Evolutionary conservation across 2,888 invertebrate genomes (phyloP).

Genomic region (Calameuta filiformis): DNA sequence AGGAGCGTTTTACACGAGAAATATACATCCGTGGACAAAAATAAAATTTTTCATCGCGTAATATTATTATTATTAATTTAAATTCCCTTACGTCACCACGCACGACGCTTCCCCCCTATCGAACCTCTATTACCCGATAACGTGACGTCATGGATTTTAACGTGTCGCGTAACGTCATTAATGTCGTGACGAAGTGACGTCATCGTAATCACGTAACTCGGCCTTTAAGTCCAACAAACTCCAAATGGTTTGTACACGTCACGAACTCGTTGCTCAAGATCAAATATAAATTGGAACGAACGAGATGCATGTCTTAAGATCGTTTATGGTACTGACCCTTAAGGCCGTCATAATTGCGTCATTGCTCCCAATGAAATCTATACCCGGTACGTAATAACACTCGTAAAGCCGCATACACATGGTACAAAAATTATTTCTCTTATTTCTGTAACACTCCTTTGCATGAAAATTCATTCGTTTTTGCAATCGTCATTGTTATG

Average conservation of each 20-base stretch:
- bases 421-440: not conserved
- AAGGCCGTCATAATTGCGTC: not conserved
- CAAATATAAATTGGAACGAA: not conserved
- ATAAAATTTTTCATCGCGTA: not conserved
- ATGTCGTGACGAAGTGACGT: not conserved
- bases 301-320: not conserved
- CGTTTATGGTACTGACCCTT: not conserved
- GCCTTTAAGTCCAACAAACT: not conserved
- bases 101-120: not conserved
- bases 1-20: not conserved
- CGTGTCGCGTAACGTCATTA: too few species aligned
- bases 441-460: too few species aligned
- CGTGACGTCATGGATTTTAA: too few species aligned
- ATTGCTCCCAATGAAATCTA: not conserved
- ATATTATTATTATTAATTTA: not conserved
- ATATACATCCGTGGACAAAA: not conserved
- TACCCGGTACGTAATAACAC: not conserved
- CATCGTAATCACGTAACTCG: not conserved
- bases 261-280: not conserved
- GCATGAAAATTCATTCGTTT: too few species aligned
- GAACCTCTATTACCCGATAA: not conserved
- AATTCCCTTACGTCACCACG: not conserved
- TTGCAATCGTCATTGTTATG: too few species aligned
- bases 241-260: not conserved
- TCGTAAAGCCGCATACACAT: not conserved